These are phyloP conservation scores for Pelvicachromis taeniatus DNA, from an alignment of 2,113 vertebrate species.

Conservation along the genomic window DNA sequence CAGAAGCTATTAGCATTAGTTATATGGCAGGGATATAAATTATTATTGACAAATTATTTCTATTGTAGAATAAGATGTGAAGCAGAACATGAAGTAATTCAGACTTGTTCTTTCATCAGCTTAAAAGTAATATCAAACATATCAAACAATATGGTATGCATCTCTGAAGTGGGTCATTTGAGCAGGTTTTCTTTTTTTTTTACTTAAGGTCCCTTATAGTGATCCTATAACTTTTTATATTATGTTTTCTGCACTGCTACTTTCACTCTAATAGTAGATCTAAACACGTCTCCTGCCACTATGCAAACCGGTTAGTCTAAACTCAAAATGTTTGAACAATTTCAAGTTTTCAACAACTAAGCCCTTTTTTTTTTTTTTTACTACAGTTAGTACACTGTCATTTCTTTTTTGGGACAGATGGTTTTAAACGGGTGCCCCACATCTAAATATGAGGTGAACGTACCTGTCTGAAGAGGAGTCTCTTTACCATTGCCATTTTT, in stretches of 20 bases:
- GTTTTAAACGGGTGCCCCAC: rapidly evolving
- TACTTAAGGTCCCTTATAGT: neutral
- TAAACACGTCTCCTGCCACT: neutral
- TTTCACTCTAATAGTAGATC: neutral
- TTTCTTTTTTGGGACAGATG: neutral
- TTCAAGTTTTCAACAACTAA: too few relatives aligned
- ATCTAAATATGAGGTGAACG: neutral
- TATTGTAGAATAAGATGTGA: neutral
- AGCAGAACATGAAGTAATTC: neutral
- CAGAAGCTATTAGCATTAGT: neutral
- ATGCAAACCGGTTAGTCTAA: neutral
- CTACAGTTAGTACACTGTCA: too few relatives aligned
- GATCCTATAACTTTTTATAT: neutral
- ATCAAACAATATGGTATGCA: neutral
- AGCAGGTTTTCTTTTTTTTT: neutral
- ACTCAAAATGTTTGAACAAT: neutral
- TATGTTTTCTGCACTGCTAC: neutral
- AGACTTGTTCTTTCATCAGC: neutral
- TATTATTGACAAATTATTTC: neutral
- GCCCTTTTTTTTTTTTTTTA: too few relatives aligned
- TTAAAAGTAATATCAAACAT: neutral
- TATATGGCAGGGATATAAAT: neutral
- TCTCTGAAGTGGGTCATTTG: neutral
- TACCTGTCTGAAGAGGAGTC: constrained; percentile 72
- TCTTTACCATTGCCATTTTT: constrained; percentile 27